Percentiles rank a stretch among this genome's conserved stretches.
Conservation (phyloP, 1,140 invertebrate species). For the Amphibalanus amphitrite region DNA sequence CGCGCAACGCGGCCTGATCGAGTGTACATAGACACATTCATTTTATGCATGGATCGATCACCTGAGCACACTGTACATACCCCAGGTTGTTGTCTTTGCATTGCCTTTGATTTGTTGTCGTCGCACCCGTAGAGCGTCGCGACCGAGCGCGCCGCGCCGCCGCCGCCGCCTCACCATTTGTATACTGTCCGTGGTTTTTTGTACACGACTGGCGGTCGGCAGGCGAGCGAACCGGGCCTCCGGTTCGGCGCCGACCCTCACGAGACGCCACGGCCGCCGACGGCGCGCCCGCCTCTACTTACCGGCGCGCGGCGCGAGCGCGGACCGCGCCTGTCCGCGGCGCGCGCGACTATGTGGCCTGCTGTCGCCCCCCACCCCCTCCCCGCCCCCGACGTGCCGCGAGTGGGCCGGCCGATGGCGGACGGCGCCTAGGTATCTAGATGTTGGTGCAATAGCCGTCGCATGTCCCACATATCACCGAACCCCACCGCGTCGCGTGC, state of each 20-base stretch:
- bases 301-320: background rate
- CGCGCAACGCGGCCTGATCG: background rate
- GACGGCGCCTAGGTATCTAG: background rate
- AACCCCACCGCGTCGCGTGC: background rate
- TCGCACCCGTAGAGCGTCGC: background rate
- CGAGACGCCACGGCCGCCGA: too few relatives aligned
- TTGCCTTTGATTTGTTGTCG: background rate
- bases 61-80: background rate
- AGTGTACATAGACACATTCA: constrained; percentile 1
- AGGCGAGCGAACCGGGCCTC: too few relatives aligned
- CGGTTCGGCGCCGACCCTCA: too few relatives aligned
- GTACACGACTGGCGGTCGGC: background rate
- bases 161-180: background rate
- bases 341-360: background rate
- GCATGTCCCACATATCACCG: background rate
- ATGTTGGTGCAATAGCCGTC: background rate
- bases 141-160: too few relatives aligned
- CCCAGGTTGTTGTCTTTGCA: background rate
- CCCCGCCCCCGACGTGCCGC: background rate
- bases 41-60: background rate
- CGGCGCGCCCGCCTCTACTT: background rate
- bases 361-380: background rate
- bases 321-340: too few relatives aligned
- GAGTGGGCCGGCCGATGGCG: background rate
- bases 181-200: constrained; percentile 1